A percentile compares a stretch with the other conserved stretches of the same genome.
Conservation (phyloP, 2,797 vertebrate species). For the Eulemur rubriventer region DNA sequence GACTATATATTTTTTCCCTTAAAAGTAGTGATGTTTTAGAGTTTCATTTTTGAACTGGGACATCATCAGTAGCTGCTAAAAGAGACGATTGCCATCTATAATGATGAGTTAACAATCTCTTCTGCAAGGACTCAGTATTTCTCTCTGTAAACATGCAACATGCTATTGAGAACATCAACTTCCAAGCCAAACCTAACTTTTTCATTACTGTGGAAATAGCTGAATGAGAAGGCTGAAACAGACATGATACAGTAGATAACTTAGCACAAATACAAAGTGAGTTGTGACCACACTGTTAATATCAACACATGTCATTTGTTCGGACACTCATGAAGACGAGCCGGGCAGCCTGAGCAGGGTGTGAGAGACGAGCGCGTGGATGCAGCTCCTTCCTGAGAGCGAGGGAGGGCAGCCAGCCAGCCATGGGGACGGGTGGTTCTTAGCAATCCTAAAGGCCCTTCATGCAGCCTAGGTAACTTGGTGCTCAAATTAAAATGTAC, state of each 20-base stretch:
- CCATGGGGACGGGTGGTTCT: constrained; percentile 45
- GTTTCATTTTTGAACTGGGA: constrained; percentile 30
- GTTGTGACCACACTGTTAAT: constrained; percentile 74
- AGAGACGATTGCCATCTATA: constrained; percentile 44
- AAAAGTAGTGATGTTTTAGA: not conserved
- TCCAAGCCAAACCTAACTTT: constrained; percentile 61
- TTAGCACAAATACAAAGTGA: constrained; percentile 82
- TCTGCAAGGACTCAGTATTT: constrained; percentile 34
- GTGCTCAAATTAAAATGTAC: constrained; percentile 62
- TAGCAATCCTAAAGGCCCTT: constrained; percentile 80
- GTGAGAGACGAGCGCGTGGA: constrained; percentile 56
- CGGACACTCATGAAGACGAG: constrained; percentile 67
- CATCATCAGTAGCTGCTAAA: constrained; percentile 45
- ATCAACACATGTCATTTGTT: constrained; percentile 65
- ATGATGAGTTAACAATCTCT: not conserved
- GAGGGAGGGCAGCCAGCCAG: constrained; percentile 56
- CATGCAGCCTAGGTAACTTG: constrained; percentile 77
- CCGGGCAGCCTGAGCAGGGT: constrained; percentile 72
- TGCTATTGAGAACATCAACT: constrained; percentile 71
- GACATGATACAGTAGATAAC: constrained; percentile 76
- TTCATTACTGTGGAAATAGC: constrained; percentile 51
- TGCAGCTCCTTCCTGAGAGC: constrained; percentile 55
- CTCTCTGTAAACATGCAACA: constrained; percentile 80
- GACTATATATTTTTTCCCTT: not conserved
- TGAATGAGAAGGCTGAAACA: not conserved